These are phyloP conservation scores for Dolichotis patagonum DNA, from an alignment of 2,113 vertebrate species.

Conservation along the genomic window DNA sequence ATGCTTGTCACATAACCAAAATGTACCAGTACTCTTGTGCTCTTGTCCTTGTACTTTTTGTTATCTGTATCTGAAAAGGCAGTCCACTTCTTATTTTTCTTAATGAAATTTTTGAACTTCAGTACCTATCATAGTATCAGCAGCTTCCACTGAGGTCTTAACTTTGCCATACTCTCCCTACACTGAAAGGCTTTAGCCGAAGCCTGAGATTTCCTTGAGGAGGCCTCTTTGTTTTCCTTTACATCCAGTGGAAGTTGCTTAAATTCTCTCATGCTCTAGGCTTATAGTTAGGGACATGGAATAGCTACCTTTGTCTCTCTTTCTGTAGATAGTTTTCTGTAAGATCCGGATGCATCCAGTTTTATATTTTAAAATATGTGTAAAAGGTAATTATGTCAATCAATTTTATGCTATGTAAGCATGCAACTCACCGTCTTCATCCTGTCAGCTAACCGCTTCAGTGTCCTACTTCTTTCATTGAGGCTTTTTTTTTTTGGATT, in stretches of 20 bases:
- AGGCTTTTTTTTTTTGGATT: neutral
- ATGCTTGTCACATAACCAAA: neutral
- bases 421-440: neutral
- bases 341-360: neutral
- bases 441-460: neutral
- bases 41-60: neutral
- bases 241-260: neutral
- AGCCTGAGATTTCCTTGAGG: neutral
- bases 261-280: neutral
- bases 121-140: neutral
- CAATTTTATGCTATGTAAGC: neutral
- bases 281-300: neutral
- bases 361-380: slow-evolving; percentile 6
- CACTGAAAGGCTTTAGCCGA: neutral
- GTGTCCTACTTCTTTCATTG: neutral
- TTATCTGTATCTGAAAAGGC: neutral
- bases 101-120: slow-evolving; percentile 4
- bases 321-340: neutral
- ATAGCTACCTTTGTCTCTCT: neutral
- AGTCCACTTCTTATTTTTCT: neutral
- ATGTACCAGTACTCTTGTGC: neutral
- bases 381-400: neutral
- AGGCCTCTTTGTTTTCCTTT: neutral
- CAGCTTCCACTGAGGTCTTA: neutral
- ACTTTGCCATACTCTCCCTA: neutral